A percentile compares a stretch with the other conserved stretches of the same genome.
Conservation (phyloP, 2,797 vertebrate genomes). For the Rhincodon typus region DNA sequence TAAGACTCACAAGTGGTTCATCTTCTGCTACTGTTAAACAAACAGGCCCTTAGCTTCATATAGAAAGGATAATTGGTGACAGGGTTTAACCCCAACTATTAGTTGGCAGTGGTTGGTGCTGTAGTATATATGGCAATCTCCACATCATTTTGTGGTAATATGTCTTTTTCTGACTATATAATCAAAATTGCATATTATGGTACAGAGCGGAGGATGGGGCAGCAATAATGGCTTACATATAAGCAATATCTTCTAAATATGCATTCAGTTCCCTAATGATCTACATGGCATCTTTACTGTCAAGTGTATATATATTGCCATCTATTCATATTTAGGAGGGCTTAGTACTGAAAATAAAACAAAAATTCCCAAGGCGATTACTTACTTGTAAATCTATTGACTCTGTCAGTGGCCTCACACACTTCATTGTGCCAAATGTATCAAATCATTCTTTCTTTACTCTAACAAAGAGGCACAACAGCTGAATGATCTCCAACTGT, state of each 20-base stretch:
- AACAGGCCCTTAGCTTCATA: background rate
- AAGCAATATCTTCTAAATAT: background rate
- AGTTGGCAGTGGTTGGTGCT: no score
- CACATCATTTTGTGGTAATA: background rate
- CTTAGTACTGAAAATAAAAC: background rate
- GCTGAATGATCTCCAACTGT: constrained; percentile 17
- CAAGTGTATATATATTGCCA: background rate
- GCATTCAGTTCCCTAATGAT: background rate
- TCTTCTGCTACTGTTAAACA: no score
- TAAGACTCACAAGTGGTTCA: no score
- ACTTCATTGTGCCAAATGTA: background rate
- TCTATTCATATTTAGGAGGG: background rate
- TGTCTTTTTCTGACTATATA: background rate
- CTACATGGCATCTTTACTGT: background rate
- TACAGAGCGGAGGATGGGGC: background rate
- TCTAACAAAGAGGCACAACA: background rate
- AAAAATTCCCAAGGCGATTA: background rate
- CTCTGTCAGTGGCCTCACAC: background rate
- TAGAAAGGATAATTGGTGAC: no score
- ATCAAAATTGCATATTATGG: background rate
- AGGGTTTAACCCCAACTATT: no score
- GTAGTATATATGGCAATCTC: no score
- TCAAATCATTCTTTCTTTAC: background rate
- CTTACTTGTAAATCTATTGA: background rate
- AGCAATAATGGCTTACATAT: background rate